Evolutionary conservation across 1,140 invertebrate genomes (phyloP).

Genomic region (Brachionus angularis): DNA sequence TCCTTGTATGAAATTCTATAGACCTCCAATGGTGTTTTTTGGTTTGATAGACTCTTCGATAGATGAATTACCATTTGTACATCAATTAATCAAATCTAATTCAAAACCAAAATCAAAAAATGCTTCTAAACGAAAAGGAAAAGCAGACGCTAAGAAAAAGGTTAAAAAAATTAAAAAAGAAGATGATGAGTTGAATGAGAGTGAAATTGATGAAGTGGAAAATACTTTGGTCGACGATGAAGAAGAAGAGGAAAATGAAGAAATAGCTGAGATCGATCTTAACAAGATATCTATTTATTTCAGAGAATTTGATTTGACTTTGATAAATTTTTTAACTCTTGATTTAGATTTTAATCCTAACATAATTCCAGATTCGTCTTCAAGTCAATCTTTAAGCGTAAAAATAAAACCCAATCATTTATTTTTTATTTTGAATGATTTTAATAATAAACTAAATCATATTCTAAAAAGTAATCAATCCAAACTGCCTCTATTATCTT

Average conservation of each 20-base stretch:
- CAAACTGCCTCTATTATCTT: background rate
- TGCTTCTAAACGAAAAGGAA: conserved; percentile 8
- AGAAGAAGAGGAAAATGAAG: conserved; percentile 11
- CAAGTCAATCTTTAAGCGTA: background rate
- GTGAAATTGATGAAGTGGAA: background rate
- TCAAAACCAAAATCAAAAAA: background rate
- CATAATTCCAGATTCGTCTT: conserved; percentile 4
- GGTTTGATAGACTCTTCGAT: conserved; percentile 28
- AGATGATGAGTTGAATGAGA: background rate
- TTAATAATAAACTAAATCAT: conserved; percentile 28
- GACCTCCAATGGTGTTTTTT: conserved; percentile 40
- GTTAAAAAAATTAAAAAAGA: conserved; percentile 17
- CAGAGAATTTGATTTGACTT: conserved; percentile 16
- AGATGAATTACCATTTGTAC: conserved; percentile 15
- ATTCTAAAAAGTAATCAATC: background rate
- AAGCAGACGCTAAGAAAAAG: background rate
- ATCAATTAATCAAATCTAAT: conserved; percentile 4
- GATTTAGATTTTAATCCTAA: background rate
- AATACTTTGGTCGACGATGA: background rate
- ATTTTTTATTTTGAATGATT: conserved; percentile 22
- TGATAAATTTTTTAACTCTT: conserved; percentile 19
- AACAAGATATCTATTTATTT: conserved; percentile 30
- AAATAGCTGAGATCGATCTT: background rate
- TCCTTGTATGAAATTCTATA: conserved; percentile 12
- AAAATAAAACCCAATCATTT: conserved; percentile 19